A percentile compares a stretch with the other conserved stretches of the same genome.
These are phyloP conservation scores for Kradibia gibbosae DNA, from an alignment of 1,140 invertebrate genomes.

Conservation along the genomic window DNA sequence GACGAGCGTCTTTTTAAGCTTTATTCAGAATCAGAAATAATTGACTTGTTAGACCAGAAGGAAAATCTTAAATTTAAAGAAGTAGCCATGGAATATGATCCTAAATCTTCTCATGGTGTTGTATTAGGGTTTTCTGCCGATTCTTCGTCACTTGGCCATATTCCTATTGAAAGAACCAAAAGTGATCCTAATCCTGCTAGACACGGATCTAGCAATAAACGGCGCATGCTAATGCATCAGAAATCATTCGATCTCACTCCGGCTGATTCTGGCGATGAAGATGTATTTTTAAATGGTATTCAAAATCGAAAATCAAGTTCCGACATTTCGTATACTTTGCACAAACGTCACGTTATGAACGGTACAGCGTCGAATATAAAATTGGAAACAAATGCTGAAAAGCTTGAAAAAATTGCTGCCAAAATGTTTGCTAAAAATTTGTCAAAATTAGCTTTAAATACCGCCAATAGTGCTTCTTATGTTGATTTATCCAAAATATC, in stretches of 20 bases:
- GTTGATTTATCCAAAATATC: constrained; percentile 66
- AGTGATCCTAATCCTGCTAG: constrained; percentile 86
- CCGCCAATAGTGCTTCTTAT: constrained; percentile 73
- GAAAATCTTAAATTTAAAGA: constrained; percentile 61
- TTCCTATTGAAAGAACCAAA: constrained; percentile 85
- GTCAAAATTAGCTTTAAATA: constrained; percentile 66
- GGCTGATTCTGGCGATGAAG: constrained; percentile 85
- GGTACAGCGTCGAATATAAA: constrained; percentile 79
- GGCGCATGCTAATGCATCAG: constrained; percentile 87
- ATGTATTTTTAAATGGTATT: constrained; percentile 76
- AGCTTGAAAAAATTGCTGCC: constrained; percentile 50
- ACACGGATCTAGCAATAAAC: constrained; percentile 79
- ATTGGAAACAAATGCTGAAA: constrained; percentile 64
- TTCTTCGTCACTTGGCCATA: constrained; percentile 70
- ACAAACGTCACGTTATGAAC: constrained; percentile 88
- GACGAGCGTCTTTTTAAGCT: constrained; percentile 61
- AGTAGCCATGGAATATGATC: constrained; percentile 70
- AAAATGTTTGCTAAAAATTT: constrained; percentile 61
- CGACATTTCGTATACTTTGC: constrained; percentile 87
- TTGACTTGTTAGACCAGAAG: constrained; percentile 57
- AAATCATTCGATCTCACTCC: constrained; percentile 89
- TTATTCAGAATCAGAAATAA: too few relatives aligned
- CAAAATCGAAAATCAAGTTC: constrained; percentile 73
- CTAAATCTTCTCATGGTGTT: constrained; percentile 69
- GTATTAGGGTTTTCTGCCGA: constrained; percentile 70